Evolutionary conservation across 2,888 invertebrate genomes (phyloP), one percentile per base, ranked within the genome.

Genomic region (Pollenia griseotomentosa): DNA sequence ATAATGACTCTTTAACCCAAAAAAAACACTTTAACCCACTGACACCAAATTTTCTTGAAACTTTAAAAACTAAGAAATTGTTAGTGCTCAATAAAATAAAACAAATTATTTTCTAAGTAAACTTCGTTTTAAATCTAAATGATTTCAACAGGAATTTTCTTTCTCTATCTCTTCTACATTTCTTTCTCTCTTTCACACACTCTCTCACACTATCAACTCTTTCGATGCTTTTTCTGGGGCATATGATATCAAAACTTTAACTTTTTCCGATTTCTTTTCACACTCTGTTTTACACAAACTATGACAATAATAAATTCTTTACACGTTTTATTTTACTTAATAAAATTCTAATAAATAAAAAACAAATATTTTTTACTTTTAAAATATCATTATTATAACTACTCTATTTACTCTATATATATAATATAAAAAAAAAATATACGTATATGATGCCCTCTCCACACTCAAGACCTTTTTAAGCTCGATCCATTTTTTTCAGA

Each of bases 401-500:
- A 75, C 81, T 87, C 51, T 71, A 55, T 79, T 78, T 79, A 75
- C 48, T 74, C 14, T 74, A 74, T 61, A 57, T 57, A 48, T 57
- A 55, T 16, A 46, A 82, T 48, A 65, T 46, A 68, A 59, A 80
- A 46, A 51, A 57, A 75, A 71, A 61, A 59, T 55, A 48, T 48
- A 74, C 63, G 73, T 75, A 23, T 84, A 65, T 78, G 85, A 82
- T 87, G 86, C 75, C 79, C 75, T 84, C 80, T 65, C 55, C 71
- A 85, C 81, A 87, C 86, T 88, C 84, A 90, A 90, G 92, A 93
- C 91, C 92, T 91, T 90, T 92, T 91, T 92, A 91, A 93, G 93
- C 93, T 93, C 92, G 92, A 92, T 92, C 92, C 91, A 92, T 92
- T 93, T 92, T 93, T 92, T 93, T 91, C 93, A 94, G 93, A 94